A percentile compares a stretch with the other conserved stretches of the same genome.
These are phyloP conservation scores for Maniola jurtina DNA, from an alignment of 1,140 invertebrate genomes.

Conservation along the genomic window DNA sequence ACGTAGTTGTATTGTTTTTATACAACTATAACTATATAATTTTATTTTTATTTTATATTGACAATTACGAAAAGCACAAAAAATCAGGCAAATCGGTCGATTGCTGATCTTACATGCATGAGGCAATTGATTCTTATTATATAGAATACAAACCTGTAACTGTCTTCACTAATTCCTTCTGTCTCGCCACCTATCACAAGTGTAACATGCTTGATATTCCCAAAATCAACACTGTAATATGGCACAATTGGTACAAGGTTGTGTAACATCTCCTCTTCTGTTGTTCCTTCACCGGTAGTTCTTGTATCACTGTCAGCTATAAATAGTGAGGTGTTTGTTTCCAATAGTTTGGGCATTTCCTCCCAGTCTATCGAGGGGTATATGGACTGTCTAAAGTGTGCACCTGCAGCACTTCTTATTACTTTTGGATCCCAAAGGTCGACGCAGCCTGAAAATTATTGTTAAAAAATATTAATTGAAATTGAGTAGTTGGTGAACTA, in stretches of 20 bases:
- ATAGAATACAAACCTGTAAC: slow-evolving; percentile 49
- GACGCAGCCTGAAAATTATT: slow-evolving; percentile 85
- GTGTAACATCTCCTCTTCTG: slow-evolving; percentile 35
- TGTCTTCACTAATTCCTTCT: slow-evolving; percentile 87
- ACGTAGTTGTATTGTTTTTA: too few relatives aligned
- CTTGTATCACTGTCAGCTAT: slow-evolving; percentile 85
- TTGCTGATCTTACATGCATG: background rate
- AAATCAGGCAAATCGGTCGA: too few relatives aligned
- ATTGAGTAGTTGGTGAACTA: too few relatives aligned
- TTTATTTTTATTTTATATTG: too few relatives aligned
- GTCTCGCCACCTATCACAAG: slow-evolving; percentile 94
- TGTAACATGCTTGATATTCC: slow-evolving; percentile 75
- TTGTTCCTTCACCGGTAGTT: slow-evolving; percentile 37
- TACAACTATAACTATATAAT: too few relatives aligned
- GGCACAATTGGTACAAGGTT: slow-evolving; percentile 79
- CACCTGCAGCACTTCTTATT: slow-evolving; percentile 87
- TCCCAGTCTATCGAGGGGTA: slow-evolving; percentile 82
- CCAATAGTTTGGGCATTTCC: slow-evolving; percentile 79
- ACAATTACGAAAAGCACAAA: too few relatives aligned
- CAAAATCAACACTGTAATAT: slow-evolving; percentile 83
- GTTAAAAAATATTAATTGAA: slow-evolving; percentile 12
- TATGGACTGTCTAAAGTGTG: slow-evolving; percentile 90
- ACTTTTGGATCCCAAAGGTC: slow-evolving; percentile 95
- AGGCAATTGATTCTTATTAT: background rate
- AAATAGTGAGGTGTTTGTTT: slow-evolving; percentile 80